Conservation (phyloP, 2,888 invertebrate genomes). For the Latrodectus elegans region DNA sequence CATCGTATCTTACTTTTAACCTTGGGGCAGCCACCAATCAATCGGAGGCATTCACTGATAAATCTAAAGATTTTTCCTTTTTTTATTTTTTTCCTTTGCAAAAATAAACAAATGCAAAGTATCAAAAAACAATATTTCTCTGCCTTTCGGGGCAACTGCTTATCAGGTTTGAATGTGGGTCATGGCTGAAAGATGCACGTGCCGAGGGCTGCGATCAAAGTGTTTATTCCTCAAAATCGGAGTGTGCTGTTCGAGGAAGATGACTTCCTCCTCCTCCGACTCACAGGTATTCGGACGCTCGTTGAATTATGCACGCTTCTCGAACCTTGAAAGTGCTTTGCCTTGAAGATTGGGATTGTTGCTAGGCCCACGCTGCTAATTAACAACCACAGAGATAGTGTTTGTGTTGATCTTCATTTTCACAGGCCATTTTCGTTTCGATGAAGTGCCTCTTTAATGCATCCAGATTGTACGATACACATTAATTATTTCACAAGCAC, state of each 20-base stretch:
- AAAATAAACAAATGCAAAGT: conserved; percentile 14
- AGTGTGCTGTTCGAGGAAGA: neutral
- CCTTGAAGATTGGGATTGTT: no score
- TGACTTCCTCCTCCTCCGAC: conserved; percentile 33
- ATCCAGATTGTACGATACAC: no score
- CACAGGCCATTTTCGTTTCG: no score
- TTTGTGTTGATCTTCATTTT: no score
- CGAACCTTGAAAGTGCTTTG: no score
- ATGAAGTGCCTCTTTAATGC: no score
- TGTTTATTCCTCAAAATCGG: conserved; percentile 36
- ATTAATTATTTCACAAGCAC: no score
- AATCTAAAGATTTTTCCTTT: conserved; percentile 8
- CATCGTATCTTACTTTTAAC: neutral
- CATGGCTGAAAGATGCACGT: conserved; percentile 44
- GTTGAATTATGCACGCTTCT: no score
- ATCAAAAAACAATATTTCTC: neutral
- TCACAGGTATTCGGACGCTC: neutral
- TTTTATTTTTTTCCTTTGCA: conserved; percentile 12
- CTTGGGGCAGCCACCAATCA: conserved; percentile 18
- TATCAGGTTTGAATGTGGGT: conserved; percentile 36
- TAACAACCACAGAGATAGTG: no score
- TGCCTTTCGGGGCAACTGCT: neutral
- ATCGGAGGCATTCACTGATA: conserved; percentile 13
- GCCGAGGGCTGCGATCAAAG: conserved; percentile 18
- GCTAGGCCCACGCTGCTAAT: no score